These are phyloP conservation scores for Rotaria sp. DNA, from an alignment of 2,888 invertebrate genomes.

Conservation along the genomic window DNA sequence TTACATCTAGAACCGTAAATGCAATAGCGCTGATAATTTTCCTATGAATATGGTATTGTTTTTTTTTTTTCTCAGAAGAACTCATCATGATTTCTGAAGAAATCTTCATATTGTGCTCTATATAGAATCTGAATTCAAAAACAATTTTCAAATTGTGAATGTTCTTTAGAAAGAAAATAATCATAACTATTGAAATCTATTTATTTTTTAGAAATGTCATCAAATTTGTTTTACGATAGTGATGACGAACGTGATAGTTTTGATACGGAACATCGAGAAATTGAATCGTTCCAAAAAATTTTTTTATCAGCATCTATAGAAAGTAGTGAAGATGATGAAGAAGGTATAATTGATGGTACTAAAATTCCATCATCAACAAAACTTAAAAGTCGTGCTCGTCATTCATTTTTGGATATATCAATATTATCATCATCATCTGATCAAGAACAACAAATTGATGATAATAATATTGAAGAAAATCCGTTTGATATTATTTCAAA, in stretches of 20 bases:
- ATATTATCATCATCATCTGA: background rate
- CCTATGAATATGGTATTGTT: too few species aligned
- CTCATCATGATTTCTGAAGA: too few species aligned
- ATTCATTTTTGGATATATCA: background rate
- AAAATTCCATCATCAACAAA: background rate
- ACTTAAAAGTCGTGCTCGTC: background rate
- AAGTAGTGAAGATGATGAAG: background rate
- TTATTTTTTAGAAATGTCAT: background rate
- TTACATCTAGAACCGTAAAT: too few species aligned
- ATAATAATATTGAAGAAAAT: background rate
- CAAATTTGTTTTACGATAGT: background rate
- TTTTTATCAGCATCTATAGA: background rate
- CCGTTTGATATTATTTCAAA: conserved; percentile 1
- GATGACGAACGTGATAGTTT: background rate
- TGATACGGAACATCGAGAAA: background rate
- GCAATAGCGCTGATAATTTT: too few species aligned
- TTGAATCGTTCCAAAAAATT: background rate
- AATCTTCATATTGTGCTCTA: too few species aligned
- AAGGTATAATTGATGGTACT: conserved; percentile 5
- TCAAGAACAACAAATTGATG: background rate
- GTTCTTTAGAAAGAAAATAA: too few species aligned
- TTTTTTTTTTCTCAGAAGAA: too few species aligned
- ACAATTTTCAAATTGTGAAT: too few species aligned
- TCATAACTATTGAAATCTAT: background rate
- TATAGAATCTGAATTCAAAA: too few species aligned